Evolutionary conservation across 2,888 invertebrate species (phyloP).

Genomic region (Cataglyphis cursor): DNA sequence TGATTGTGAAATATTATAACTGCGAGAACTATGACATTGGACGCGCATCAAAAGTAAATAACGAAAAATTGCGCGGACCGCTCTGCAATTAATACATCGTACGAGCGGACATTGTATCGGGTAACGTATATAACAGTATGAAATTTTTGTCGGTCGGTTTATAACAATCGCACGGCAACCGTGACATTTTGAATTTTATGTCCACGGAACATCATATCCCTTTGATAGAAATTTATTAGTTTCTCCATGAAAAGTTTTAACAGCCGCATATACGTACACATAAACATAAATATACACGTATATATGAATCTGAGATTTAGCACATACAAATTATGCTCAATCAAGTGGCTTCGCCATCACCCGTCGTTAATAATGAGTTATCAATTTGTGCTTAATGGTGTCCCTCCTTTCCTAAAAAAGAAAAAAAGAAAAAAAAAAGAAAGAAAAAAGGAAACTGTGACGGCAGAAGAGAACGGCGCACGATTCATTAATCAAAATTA

Average conservation of each 20-base stretch:
- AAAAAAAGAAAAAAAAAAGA: no score
- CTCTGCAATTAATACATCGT: conserved; percentile 40
- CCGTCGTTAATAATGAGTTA: conserved; percentile 27
- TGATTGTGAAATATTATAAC: conserved; percentile 23
- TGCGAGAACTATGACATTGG: neutral
- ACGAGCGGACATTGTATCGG: conserved; percentile 1
- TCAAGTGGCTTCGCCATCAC: neutral
- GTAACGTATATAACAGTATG: neutral
- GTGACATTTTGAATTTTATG: conserved; percentile 19
- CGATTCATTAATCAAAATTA: conserved; percentile 46
- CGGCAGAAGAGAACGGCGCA: neutral
- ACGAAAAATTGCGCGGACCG: conserved; percentile 25
- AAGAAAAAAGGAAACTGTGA: neutral
- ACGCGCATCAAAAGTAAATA: conserved; percentile 28
- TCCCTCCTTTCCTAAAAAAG: no score
- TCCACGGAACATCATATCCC: neutral
- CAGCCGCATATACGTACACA: neutral
- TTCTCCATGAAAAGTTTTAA: conserved; percentile 21
- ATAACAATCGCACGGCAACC: neutral
- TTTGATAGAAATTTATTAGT: conserved; percentile 49
- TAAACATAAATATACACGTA: neutral
- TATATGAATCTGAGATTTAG: conserved; percentile 29
- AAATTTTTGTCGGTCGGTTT: neutral
- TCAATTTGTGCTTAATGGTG: conserved; percentile 31
- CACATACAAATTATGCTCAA: conserved; percentile 14